Evolutionary conservation across 2,888 invertebrate genomes (phyloP).

Genomic region (Leuctra nigra): DNA sequence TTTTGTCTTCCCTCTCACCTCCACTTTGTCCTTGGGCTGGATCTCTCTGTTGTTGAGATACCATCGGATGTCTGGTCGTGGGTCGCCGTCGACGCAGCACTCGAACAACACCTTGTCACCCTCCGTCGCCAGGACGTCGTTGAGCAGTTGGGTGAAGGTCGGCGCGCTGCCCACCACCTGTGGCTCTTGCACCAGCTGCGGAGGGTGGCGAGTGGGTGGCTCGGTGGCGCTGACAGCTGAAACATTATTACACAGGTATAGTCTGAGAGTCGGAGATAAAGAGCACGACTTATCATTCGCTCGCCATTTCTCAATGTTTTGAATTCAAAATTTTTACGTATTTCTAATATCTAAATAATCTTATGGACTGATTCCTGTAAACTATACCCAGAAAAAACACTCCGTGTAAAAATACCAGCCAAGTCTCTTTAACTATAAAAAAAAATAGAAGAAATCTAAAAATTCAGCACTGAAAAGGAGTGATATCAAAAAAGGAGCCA

Average conservation of each 20-base stretch:
- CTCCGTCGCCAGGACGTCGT: conserved; percentile 63
- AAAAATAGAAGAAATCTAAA: too few species aligned
- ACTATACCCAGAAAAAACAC: too few species aligned
- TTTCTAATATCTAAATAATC: too few species aligned
- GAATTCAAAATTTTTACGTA: too few species aligned
- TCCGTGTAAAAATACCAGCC: too few species aligned
- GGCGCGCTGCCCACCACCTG: conserved; percentile 44
- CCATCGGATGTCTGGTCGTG: conserved; percentile 62
- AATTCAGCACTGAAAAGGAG: too few species aligned
- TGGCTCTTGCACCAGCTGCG: conserved; percentile 34
- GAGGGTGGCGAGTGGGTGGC: conserved; percentile 36
- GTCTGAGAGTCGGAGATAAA: not conserved
- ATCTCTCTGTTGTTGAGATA: conserved; percentile 60
- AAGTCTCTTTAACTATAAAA: too few species aligned
- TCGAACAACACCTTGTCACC: conserved; percentile 63
- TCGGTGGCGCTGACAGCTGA: conserved; percentile 44
- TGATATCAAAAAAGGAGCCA: too few species aligned
- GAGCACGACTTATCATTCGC: too few species aligned
- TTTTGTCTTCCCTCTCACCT: too few species aligned
- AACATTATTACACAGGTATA: conserved; percentile 30
- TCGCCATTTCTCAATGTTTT: too few species aligned
- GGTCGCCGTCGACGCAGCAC: conserved; percentile 59
- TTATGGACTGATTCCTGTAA: too few species aligned
- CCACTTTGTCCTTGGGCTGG: conserved; percentile 41
- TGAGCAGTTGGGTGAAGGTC: conserved; percentile 61